Evolutionary conservation across 53 echinoderm and acorn worm genomes (phyloP).

Genomic region (Holothuria leucospilota): DNA sequence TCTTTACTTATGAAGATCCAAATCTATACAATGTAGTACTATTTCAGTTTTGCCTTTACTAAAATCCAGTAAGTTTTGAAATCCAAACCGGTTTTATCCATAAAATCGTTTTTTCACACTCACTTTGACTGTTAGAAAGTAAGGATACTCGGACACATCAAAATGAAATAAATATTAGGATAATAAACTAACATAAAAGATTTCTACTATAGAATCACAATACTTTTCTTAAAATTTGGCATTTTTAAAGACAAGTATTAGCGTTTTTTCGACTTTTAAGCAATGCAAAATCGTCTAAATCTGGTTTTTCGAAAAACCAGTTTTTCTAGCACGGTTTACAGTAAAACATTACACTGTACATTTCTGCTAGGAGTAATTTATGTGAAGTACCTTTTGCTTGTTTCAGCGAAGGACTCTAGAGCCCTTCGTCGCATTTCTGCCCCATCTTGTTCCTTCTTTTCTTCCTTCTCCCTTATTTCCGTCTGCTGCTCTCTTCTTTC

Average conservation of each 20-base stretch:
- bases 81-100: too few species aligned
- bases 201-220: background rate
- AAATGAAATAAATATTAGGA: background rate
- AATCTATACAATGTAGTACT: too few species aligned
- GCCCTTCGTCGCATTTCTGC: slow-evolving; percentile 53
- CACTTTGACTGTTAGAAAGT: too few species aligned
- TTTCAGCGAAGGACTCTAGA: slow-evolving; percentile 49
- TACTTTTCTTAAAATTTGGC: too few species aligned
- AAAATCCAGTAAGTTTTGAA: too few species aligned
- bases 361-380: background rate
- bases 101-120: too few species aligned
- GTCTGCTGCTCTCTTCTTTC: slow-evolving; percentile 28
- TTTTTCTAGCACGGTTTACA: background rate
- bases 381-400: slow-evolving; percentile 17
- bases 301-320: background rate
- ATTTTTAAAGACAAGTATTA: too few species aligned
- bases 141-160: too few species aligned
- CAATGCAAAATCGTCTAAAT: too few species aligned
- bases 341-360: background rate
- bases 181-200: background rate
- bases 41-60: too few species aligned
- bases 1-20: too few species aligned
- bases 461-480: slow-evolving; percentile 24
- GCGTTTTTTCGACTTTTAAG: too few species aligned
- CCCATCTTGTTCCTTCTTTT: slow-evolving; percentile 38